A percentile compares a stretch with the other conserved stretches of the same genome.
These are phyloP conservation scores for Monopterus albus DNA, from an alignment of 2,113 vertebrate genomes.

Conservation along the genomic window DNA sequence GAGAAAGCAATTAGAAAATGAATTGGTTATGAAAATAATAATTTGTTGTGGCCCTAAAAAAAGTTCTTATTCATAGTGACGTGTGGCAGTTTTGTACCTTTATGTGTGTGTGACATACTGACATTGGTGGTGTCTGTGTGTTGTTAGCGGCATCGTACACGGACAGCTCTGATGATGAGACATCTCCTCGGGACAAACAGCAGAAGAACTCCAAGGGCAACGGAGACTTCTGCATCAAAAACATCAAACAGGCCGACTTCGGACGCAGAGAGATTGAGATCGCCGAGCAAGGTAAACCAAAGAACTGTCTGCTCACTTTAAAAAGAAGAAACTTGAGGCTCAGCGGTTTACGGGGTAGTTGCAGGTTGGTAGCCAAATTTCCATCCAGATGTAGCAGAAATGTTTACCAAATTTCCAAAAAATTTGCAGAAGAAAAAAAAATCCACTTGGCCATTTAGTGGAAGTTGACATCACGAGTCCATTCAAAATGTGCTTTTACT, in stretches of 20 bases:
- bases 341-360: background rate
- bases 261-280: slow-evolving; percentile 98
- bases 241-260: slow-evolving; percentile 98
- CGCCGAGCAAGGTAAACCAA: slow-evolving; percentile 89
- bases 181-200: slow-evolving; percentile 96
- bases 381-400: background rate
- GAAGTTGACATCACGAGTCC: too few species aligned
- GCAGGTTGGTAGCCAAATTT: background rate
- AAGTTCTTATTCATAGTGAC: too few species aligned
- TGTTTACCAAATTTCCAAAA: too few species aligned
- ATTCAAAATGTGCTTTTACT: too few species aligned
- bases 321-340: background rate
- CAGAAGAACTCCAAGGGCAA: slow-evolving; percentile 97
- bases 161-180: slow-evolving; percentile 98
- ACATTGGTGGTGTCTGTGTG: background rate
- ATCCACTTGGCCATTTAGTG: too few species aligned
- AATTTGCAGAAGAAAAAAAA: too few species aligned
- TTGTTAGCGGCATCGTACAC: slow-evolving; percentile 95
- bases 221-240: slow-evolving; percentile 97
- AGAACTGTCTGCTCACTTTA: background rate
- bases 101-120: background rate
- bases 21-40: too few species aligned
- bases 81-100: too few species aligned
- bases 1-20: too few species aligned
- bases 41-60: too few species aligned